phyloP scores from a whole-genome alignment of 2,113 vertebrate genomes.

The Plecturocebus donacophilus region DNA sequence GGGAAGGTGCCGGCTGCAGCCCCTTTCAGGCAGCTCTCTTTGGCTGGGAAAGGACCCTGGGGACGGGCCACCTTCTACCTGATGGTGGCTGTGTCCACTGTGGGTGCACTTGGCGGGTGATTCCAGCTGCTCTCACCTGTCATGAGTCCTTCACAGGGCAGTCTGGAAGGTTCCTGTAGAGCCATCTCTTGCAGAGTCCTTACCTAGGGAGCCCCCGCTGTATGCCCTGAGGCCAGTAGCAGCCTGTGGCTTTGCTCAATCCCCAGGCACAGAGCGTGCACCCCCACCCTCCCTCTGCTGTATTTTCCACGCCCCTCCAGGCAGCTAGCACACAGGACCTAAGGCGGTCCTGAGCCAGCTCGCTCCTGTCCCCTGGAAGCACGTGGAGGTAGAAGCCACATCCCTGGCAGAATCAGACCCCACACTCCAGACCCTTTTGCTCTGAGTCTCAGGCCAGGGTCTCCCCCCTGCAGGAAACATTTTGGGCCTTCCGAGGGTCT shows the following conservation, averaged over 20 bases:
- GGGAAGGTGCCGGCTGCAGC: fast-evolving
- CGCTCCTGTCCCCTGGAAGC: not conserved
- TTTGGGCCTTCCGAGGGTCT: not conserved
- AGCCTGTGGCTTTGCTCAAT: not conserved
- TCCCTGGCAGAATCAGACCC: not conserved
- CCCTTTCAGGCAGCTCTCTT: not conserved
- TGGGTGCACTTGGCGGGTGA: not conserved
- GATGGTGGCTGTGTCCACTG: not conserved
- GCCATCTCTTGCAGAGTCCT: not conserved
- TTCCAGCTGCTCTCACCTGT: not conserved
- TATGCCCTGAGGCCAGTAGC: not conserved
- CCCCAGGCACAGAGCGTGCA: not conserved
- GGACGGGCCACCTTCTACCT: not conserved
- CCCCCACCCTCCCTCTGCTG: not conserved
- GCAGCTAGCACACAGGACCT: not conserved
- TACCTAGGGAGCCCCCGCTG: not conserved
- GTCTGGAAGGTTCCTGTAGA: not conserved
- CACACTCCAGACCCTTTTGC: not conserved
- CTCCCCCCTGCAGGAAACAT: not conserved
- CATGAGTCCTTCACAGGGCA: not conserved
- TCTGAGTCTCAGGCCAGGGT: not conserved
- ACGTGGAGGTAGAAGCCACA: not conserved
- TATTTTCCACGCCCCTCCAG: not conserved
- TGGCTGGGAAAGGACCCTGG: not conserved
- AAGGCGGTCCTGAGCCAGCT: not conserved